Evolutionary conservation across 1,140 invertebrate genomes (phyloP).

Genomic region (Zaprionus kolodkinae): DNA sequence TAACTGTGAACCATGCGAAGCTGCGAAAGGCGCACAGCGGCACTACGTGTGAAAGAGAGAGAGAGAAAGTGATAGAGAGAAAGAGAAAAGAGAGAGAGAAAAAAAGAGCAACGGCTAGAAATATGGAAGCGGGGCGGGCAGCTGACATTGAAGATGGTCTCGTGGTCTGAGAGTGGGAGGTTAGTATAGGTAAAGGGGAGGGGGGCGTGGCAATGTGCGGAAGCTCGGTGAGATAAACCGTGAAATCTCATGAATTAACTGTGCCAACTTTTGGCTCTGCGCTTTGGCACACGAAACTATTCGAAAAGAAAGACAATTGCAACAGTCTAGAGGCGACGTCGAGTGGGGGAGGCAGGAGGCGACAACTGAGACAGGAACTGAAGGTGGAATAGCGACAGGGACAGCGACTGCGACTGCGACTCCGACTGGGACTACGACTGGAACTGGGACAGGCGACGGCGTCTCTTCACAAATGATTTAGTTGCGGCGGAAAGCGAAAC

Average conservation of each 20-base stretch:
- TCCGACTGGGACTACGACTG: neutral
- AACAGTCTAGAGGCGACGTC: conserved; percentile 20
- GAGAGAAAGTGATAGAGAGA: conserved; percentile 2
- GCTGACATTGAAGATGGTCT: neutral
- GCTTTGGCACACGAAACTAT: conserved; percentile 60
- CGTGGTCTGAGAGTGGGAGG: neutral
- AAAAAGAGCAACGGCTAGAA: conserved; percentile 9
- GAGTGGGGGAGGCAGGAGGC: neutral
- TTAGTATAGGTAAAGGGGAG: neutral
- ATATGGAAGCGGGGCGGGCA: neutral
- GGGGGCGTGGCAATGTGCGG: conserved; percentile 1
- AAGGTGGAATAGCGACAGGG: neutral
- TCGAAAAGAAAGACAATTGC: conserved; percentile 77
- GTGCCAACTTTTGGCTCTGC: conserved; percentile 69
- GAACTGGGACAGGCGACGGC: neutral
- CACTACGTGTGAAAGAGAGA: neutral
- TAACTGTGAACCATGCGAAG: conserved; percentile 73
- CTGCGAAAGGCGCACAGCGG: conserved; percentile 32
- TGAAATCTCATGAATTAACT: conserved; percentile 81
- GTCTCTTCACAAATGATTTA: conserved; percentile 68
- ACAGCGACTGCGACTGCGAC: neutral
- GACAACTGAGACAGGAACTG: neutral
- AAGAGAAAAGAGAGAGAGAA: conserved; percentile 8
- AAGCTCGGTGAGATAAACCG: conserved; percentile 68
- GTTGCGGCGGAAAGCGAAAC: conserved; percentile 74